Percentiles rank a stretch among this genome's conserved stretches.
phyloP scores from a whole-genome alignment of 2,888 invertebrate species.

The Heteromyza rotundicornis region DNA sequence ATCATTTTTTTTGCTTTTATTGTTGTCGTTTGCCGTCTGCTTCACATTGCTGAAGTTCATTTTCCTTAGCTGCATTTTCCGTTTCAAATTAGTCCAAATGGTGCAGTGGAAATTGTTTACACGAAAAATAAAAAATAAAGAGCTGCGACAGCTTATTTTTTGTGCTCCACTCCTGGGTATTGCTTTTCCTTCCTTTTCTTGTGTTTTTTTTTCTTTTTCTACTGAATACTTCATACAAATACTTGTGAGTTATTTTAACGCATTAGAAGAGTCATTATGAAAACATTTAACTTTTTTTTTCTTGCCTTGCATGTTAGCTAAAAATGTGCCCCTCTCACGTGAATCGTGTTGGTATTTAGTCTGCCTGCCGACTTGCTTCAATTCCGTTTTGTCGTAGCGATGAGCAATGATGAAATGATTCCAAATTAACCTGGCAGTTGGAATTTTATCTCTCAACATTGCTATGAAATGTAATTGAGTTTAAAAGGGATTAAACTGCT shows the following conservation, averaged over 20 bases:
- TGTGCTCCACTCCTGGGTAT: too few species aligned
- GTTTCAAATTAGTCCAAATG: not conserved
- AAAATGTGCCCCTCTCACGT: not conserved
- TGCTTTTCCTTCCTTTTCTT: too few species aligned
- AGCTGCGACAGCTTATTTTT: not conserved
- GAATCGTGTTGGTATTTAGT: not conserved
- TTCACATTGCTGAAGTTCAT: not conserved
- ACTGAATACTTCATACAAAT: not conserved
- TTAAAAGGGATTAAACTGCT: not conserved
- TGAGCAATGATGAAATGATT: too few species aligned
- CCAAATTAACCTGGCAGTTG: not conserved
- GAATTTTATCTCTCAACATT: not conserved
- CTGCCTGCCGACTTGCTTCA: not conserved
- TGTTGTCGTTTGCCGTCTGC: not conserved
- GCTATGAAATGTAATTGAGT: not conserved
- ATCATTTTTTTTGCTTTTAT: too few species aligned
- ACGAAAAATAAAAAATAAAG: not conserved
- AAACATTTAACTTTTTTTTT: not conserved
- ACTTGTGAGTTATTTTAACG: slow-evolving; percentile 7
- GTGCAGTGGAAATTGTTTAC: not conserved
- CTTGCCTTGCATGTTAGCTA: not conserved
- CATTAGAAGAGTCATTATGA: slow-evolving; percentile 6
- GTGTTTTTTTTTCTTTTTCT: too few species aligned
- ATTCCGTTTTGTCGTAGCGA: not conserved
- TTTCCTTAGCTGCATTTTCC: not conserved